A percentile compares a stretch with the other conserved stretches of the same genome.
phyloP scores from a whole-genome alignment of 2,797 vertebrate species.

The Pelochelys cantorii region DNA sequence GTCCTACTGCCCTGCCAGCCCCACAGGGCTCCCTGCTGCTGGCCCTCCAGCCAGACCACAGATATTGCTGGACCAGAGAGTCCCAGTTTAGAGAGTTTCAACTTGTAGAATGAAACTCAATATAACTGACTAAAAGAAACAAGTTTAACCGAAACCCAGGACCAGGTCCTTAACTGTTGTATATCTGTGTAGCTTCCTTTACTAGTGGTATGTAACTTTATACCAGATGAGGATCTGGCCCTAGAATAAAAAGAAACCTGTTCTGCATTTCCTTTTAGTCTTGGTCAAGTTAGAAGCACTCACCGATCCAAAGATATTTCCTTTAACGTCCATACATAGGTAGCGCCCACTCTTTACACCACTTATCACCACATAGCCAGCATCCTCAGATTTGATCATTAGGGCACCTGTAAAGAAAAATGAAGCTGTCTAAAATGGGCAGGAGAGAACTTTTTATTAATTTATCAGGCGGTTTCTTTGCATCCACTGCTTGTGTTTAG shows the following conservation, averaged over 20 bases:
- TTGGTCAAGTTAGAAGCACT: slow-evolving; percentile 76
- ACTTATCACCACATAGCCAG: slow-evolving; percentile 85
- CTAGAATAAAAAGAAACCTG: background rate
- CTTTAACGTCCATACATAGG: slow-evolving; percentile 86
- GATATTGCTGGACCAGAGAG: too few relatives aligned
- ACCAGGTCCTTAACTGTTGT: background rate
- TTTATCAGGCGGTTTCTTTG: background rate
- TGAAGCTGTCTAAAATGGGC: background rate
- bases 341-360: slow-evolving; percentile 86
- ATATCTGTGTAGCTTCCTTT: background rate
- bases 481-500: too few relatives aligned
- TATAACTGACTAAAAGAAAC: background rate
- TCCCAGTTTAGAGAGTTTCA: background rate
- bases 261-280: background rate
- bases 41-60: too few relatives aligned
- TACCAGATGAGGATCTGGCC: background rate
- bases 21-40: too few relatives aligned
- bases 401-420: slow-evolving; percentile 80
- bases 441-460: background rate
- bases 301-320: slow-evolving; percentile 86
- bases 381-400: slow-evolving; percentile 79
- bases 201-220: background rate
- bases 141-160: background rate
- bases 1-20: too few relatives aligned
- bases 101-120: background rate